Conservation (phyloP, 2,797 vertebrate species). For the Nasua narica region DNA sequence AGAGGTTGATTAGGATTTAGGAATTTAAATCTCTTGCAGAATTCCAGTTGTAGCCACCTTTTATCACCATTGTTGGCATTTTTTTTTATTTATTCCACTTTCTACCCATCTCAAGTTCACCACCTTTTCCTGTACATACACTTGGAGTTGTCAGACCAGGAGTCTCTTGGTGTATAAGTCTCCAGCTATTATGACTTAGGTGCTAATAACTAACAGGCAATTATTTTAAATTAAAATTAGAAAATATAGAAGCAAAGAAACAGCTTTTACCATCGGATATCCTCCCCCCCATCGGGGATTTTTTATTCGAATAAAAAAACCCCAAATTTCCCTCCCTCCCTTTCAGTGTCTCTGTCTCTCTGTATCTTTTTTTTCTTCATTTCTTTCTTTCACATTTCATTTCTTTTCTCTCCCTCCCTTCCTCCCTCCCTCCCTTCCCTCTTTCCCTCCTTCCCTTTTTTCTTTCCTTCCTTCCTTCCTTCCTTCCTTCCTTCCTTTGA, state of each 20-base stretch:
- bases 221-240: not conserved
- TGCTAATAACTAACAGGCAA: not conserved
- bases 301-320: not conserved
- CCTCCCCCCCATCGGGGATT: not conserved
- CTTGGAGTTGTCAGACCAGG: not conserved
- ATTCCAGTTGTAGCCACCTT: not conserved
- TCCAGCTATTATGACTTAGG: not conserved
- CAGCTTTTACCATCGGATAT: not conserved
- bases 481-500: no score
- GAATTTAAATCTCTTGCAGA: not conserved
- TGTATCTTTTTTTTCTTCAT: no score
- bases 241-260: slow-evolving; percentile 1
- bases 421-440: no score
- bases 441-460: not conserved
- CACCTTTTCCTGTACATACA: not conserved
- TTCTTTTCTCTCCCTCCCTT: no score
- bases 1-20: not conserved
- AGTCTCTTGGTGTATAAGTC: not conserved
- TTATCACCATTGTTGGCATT: not conserved
- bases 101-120: not conserved
- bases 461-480: not conserved
- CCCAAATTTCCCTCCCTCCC: not conserved
- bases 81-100: not conserved
- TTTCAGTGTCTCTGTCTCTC: no score
- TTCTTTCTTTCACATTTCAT: no score